These are phyloP conservation scores for Radopholus similis DNA, from an alignment of 1,140 invertebrate species.

Conservation along the genomic window DNA sequence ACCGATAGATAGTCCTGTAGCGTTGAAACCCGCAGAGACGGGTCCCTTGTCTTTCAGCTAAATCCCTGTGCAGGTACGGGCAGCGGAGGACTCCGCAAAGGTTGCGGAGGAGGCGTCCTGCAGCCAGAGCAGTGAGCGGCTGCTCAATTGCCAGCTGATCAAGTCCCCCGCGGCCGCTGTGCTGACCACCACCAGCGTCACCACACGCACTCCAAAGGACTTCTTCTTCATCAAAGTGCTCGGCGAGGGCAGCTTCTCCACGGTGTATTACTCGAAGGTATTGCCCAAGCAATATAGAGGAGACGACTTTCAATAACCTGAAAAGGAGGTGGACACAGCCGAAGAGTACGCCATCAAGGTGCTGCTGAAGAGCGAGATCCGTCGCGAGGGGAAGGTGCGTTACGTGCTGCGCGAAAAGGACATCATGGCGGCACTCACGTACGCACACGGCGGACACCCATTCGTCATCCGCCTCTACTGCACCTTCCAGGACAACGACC, in stretches of 20 bases:
- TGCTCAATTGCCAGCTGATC: no score
- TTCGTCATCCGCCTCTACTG: constrained; percentile 89
- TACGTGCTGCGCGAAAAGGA: constrained; percentile 89
- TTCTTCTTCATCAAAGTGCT: constrained; percentile 45
- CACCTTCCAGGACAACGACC: constrained; percentile 88
- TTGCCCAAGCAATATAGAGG: not conserved
- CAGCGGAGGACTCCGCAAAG: no score
- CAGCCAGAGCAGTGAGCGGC: no score
- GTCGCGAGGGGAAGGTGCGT: constrained; percentile 82
- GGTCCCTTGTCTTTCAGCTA: no score
- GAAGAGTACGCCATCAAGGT: constrained; percentile 51
- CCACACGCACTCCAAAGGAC: constrained; percentile 28
- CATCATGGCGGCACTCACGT: constrained; percentile 66
- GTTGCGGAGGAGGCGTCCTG: no score
- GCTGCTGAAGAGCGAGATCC: constrained; percentile 66
- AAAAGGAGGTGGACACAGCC: constrained; percentile 36
- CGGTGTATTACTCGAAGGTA: constrained; percentile 67
- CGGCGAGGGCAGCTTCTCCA: constrained; percentile 52
- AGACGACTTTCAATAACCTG: constrained; percentile 20
- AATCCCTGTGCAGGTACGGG: no score
- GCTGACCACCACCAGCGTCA: constrained; percentile 15
- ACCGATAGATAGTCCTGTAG: no score
- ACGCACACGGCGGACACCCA: constrained; percentile 63
- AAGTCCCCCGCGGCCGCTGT: no score
- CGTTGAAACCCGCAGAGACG: no score